Evolutionary conservation across 2,113 vertebrate genomes (phyloP), one percentile per base, ranked within the genome.

Genomic region (Cochlearius cochlearius): DNA sequence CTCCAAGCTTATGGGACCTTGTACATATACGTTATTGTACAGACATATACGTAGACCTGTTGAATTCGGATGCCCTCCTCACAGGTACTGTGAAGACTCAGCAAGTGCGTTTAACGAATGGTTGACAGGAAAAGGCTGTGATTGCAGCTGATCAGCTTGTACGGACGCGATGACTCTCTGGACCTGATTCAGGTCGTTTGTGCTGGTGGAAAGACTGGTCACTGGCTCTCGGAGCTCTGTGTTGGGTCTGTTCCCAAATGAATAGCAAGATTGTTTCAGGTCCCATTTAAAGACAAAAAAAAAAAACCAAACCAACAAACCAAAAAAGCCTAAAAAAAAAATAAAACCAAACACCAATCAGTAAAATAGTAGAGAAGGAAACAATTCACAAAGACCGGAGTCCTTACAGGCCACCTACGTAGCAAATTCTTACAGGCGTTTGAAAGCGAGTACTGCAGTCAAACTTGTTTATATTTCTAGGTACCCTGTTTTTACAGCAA

Each of bases 141-240:
- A 26, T 49, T 69, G 32, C 23, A 15, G 16, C 12, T 67, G n/a
- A 34, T 75, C 30, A 43, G 22, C 10, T 41, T 77, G 23, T 75
- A 13, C 0, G 1, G 30, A 8, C 0, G 0, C 41, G 21, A 25
- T 76, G n/a, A 21, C 8, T 52, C 15, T 74, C 25, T 59, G 58
- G 72, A 53, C n/a, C 23, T 43, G 30, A 55, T 84, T 41, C 39
- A 58, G 45, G 30, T 43, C 0, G 0, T 2, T 3, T 34, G 14
- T 73, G 63, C 45, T 23, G 43, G 14, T 89, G 53, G 41, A 50
- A 87, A 88, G 63, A 39, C 32, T 34, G 11, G 10, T 59, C 8
- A 11, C 16, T 66, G 73, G 53, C 25, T 80, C 30, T 29, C 25
- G 49, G 58, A 60, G 27, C 15, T 43, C 15, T 43, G 18, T 72